A percentile compares a stretch with the other conserved stretches of the same genome.
phyloP scores from a whole-genome alignment of 2,888 invertebrate genomes.

The Chrysina gloriosa region DNA sequence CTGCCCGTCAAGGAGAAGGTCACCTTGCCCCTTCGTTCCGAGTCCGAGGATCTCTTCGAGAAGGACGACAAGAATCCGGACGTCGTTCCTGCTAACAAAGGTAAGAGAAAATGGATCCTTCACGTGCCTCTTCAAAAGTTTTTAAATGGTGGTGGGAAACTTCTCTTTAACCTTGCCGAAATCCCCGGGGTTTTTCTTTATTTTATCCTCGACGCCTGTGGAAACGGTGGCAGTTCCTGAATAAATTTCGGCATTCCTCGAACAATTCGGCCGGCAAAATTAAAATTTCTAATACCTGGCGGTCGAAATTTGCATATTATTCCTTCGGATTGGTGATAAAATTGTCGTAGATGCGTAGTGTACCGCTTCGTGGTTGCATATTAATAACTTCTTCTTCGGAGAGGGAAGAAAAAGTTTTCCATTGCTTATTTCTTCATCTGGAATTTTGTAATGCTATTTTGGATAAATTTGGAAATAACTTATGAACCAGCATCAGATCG shows the following conservation, averaged over 20 bases:
- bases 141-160: neutral
- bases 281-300: conserved; percentile 29
- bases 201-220: neutral
- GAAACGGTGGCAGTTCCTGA: conserved; percentile 19
- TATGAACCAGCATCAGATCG: no score
- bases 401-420: no score
- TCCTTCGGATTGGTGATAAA: conserved; percentile 13
- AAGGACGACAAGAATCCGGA: conserved; percentile 90
- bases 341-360: neutral
- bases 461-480: no score
- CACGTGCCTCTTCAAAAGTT: no score
- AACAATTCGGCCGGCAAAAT: conserved; percentile 28
- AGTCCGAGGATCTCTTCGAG: conserved; percentile 78
- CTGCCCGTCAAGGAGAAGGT: conserved; percentile 76
- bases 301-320: conserved; percentile 32
- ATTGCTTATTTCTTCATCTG: no score
- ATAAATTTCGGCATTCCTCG: conserved; percentile 27
- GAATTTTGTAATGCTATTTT: no score
- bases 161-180: conserved; percentile 1
- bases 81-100: conserved; percentile 88
- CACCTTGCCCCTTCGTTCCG: conserved; percentile 72
- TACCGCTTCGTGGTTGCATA: neutral
- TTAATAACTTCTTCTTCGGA: neutral
- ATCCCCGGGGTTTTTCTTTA: conserved; percentile 4
- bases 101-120: no score